Evolutionary conservation across 2,797 vertebrate genomes (phyloP).

Genomic region (Clarias platycephalus): DNA sequence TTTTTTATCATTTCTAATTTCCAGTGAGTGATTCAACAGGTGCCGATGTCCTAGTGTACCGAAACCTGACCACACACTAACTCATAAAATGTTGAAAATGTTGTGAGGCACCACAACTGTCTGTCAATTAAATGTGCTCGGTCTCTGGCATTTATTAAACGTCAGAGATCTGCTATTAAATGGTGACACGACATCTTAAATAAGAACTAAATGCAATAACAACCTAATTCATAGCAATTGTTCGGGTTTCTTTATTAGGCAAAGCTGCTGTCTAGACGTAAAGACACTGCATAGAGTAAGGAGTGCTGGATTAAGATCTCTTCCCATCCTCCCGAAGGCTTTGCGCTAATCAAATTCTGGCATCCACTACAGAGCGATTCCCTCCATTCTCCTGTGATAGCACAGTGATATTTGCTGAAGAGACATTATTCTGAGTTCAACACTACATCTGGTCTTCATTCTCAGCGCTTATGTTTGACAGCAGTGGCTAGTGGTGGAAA

Average conservation of each 20-base stretch:
- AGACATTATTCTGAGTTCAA: conserved; percentile 50
- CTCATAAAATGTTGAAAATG: background rate
- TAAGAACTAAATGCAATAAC: background rate
- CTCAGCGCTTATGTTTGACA: conserved; percentile 49
- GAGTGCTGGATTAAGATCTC: conserved; percentile 15
- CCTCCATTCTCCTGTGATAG: conserved; percentile 50
- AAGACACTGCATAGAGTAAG: conserved; percentile 3
- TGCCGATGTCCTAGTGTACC: background rate
- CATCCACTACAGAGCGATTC: conserved; percentile 23
- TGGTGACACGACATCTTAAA: conserved; percentile 29
- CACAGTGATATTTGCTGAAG: conserved; percentile 53
- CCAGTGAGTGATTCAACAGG: background rate
- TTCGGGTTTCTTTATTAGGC: background rate
- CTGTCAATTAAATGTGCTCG: background rate
- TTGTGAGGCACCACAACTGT: background rate
- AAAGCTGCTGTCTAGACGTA: conserved; percentile 11
- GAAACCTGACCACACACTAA: background rate
- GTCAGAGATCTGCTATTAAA: conserved; percentile 24
- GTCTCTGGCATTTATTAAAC: conserved; percentile 52
- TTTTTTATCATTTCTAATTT: background rate
- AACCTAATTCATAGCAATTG: background rate
- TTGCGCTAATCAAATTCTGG: conserved; percentile 54
- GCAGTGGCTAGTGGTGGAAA: conserved; percentile 29
- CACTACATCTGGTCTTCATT: conserved; percentile 52
- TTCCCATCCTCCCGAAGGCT: conserved; percentile 18